Conservation (phyloP, 2,888 invertebrate genomes). For the Pasiphila rectangulata region DNA sequence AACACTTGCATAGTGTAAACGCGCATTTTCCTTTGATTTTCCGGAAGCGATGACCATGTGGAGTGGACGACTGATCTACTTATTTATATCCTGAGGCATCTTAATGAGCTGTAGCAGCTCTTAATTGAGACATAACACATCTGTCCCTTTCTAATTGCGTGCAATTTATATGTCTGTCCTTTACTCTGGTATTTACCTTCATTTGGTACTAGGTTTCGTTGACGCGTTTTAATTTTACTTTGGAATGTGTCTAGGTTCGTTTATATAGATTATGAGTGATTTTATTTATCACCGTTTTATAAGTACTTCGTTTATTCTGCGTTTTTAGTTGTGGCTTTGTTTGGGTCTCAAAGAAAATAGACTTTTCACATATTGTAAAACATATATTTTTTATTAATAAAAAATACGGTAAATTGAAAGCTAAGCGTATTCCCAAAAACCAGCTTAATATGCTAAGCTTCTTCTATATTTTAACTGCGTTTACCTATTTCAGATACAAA, state of each 20-base stretch:
- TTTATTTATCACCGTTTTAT: background rate
- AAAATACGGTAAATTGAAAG: too few species aligned
- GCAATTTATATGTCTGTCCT: background rate
- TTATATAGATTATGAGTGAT: background rate
- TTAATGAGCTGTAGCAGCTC: constrained; percentile 24
- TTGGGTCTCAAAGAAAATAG: too few species aligned
- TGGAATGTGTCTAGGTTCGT: background rate
- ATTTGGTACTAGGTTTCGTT: constrained; percentile 25
- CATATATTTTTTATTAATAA: too few species aligned
- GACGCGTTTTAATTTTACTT: background rate
- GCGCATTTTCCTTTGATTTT: background rate
- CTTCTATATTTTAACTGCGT: too few species aligned
- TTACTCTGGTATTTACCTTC: constrained; percentile 13
- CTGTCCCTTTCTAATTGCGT: constrained; percentile 17
- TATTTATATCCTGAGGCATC: constrained; percentile 18
- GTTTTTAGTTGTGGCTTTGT: background rate
- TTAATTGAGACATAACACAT: constrained; percentile 28
- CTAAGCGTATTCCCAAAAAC: too few species aligned
- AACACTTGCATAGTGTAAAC: background rate
- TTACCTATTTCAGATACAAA: too few species aligned
- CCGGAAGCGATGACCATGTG: background rate
- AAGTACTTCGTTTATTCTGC: background rate
- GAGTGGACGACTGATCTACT: constrained; percentile 4
- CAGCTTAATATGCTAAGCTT: too few species aligned
- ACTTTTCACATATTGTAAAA: too few species aligned